Evolutionary conservation across 35 echinoderm and acorn worm genomes (phyloP).

Genomic region (Chiridota heheva): DNA sequence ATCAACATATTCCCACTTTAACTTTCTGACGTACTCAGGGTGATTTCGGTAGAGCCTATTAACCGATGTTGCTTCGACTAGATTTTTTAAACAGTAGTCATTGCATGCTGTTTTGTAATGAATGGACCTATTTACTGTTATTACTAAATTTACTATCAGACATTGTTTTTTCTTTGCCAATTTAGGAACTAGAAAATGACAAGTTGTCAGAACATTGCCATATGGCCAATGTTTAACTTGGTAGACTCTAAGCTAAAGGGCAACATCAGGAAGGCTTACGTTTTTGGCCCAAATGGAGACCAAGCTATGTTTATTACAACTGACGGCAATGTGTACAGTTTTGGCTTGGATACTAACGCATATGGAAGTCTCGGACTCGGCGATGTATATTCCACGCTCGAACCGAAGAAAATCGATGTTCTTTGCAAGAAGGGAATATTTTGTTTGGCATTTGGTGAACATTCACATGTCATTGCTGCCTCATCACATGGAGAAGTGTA

Average conservation of each 20-base stretch:
- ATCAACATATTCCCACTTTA: too few species aligned
- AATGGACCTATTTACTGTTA: too few species aligned
- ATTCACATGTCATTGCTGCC: not conserved
- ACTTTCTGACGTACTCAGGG: too few species aligned
- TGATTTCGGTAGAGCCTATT: too few species aligned
- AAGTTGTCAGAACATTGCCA: slow-evolving; percentile 1
- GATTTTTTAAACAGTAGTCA: too few species aligned
- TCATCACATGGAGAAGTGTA: slow-evolving; percentile 31
- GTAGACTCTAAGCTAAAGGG: slow-evolving; percentile 4
- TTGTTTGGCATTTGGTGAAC: not conserved
- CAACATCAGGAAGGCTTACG: slow-evolving; percentile 18
- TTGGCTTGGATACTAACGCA: slow-evolving; percentile 4
- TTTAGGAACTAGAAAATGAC: too few species aligned
- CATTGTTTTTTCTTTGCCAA: too few species aligned
- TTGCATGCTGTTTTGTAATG: too few species aligned
- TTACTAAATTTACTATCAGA: too few species aligned
- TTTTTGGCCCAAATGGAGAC: slow-evolving; percentile 23
- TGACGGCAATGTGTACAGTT: slow-evolving; percentile 34
- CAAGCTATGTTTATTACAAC: not conserved
- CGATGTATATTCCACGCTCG: not conserved
- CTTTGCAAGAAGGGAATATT: slow-evolving; percentile 32
- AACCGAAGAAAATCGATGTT: slow-evolving; percentile 38
- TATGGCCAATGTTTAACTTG: slow-evolving; percentile 37
- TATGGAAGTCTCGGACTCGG: slow-evolving; percentile 25
- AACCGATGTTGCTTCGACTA: too few species aligned